Conservation (phyloP, 2,888 invertebrate genomes). For the Sisyra nigra region DNA sequence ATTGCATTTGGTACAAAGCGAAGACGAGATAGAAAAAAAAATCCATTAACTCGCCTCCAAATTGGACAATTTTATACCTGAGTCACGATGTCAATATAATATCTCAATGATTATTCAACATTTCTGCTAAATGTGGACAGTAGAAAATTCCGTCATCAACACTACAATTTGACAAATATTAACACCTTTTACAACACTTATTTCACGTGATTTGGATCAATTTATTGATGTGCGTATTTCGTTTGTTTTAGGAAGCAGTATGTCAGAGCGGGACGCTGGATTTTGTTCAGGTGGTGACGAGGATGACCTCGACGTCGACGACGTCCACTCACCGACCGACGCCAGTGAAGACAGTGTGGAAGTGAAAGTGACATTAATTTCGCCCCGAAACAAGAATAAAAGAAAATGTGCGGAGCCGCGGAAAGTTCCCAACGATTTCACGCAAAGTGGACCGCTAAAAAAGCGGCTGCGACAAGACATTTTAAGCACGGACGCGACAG, state of each 20-base stretch:
- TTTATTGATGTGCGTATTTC: no score
- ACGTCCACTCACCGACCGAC: conserved; percentile 41
- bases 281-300: conserved; percentile 62
- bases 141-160: no score
- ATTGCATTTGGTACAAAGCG: no score
- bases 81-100: no score
- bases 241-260: conserved; percentile 12
- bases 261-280: conserved; percentile 48
- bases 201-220: no score
- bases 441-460: conserved; percentile 42
- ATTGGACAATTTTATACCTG: no score
- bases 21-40: no score
- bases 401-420: conserved; percentile 50
- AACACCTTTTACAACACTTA: no score
- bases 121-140: no score
- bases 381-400: conserved; percentile 39
- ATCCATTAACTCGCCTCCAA: no score
- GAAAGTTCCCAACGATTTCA: conserved; percentile 34
- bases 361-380: conserved; percentile 41
- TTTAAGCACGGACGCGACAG: conserved; percentile 18
- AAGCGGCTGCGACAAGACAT: conserved; percentile 47
- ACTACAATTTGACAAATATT: no score
- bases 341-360: conserved; percentile 49
- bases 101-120: no score
- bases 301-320: conserved; percentile 34